Base-by-base conservation (phyloP, 2,113 vertebrate genomes). In the Seriola dumerili region DNA sequence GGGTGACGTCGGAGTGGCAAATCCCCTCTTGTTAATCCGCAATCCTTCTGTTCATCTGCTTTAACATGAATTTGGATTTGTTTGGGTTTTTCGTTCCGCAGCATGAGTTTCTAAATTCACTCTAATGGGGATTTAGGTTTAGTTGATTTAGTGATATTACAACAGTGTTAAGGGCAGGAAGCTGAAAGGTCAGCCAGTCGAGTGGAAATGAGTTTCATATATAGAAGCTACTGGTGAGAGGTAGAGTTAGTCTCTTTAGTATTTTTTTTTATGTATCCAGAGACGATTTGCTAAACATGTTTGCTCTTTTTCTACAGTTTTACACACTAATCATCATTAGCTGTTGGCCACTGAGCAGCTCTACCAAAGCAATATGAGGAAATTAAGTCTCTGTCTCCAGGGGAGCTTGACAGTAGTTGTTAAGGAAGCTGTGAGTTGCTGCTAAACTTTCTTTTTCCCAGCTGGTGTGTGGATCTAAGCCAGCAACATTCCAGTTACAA, bases 31-130 rank as follows among this genome's bases (percentile, higher is more conserved):
- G 80, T 88, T 95, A 95, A 95, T 94, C 94, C 92, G 66, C 85
- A 90, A 93, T 94, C 93, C 90, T 88, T 93, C 90, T 91, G 92
- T 94, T 94, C 84, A 89, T 94, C 94, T 94, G 92, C 90, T 94
- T 91, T 86, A 83, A 88, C 91, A 86, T 76, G 85, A 93, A 92
- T 94, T 93, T 88, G 92, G 87, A 93, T 94, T 92, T 92, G 85
- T 93, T 91, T 89, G 86, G 83, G 64, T 83, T 93, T 92, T 91
- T 85, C 52, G 80, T 91, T 91, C 72, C 58, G 10, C 83, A 25
- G 62, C 81, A 16, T 64, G 85, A 88, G 36, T 91, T 89, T 88
- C 63, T 76, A 76, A 88, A 91, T 81, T 88, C 83, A 79, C 72
- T 65, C 72, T 81, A 89, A 91, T 92, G 88, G 80, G 81, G 86